Evolutionary conservation across 2,113 vertebrate genomes (phyloP).

Genomic region (Otis tarda): DNA sequence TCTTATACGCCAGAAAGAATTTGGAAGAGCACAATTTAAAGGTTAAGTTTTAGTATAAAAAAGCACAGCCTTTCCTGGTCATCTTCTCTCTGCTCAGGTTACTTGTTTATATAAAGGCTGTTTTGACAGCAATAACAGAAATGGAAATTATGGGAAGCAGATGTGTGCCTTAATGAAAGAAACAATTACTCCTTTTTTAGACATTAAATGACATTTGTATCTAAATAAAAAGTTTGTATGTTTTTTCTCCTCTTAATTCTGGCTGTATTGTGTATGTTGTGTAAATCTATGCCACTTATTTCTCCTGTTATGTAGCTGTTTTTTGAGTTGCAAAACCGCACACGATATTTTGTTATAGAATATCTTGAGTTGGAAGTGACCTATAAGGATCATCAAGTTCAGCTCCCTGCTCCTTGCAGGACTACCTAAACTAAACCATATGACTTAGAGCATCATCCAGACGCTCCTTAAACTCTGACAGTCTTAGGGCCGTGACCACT

Average conservation of each 20-base stretch:
- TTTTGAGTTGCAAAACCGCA: background rate
- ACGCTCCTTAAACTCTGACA: background rate
- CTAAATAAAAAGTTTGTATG: background rate
- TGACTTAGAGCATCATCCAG: background rate
- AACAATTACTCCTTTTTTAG: background rate
- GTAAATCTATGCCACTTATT: background rate
- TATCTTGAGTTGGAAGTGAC: background rate
- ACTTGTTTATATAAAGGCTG: background rate
- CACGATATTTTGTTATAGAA: background rate
- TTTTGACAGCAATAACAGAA: background rate
- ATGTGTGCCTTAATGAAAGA: background rate
- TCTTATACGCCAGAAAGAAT: background rate
- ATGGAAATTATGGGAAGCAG: background rate
- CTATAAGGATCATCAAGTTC: background rate
- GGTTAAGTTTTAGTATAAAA: background rate
- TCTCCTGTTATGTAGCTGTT: background rate
- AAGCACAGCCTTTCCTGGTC: background rate
- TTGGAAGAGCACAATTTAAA: background rate
- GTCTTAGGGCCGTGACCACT: background rate
- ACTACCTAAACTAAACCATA: background rate
- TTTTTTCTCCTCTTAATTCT: background rate
- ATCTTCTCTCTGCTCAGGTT: background rate
- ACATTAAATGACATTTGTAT: background rate
- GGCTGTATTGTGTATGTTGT: background rate
- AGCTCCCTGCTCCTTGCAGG: background rate